phyloP scores from a whole-genome alignment of 1,140 invertebrate genomes.

The Drosophila tani region DNA sequence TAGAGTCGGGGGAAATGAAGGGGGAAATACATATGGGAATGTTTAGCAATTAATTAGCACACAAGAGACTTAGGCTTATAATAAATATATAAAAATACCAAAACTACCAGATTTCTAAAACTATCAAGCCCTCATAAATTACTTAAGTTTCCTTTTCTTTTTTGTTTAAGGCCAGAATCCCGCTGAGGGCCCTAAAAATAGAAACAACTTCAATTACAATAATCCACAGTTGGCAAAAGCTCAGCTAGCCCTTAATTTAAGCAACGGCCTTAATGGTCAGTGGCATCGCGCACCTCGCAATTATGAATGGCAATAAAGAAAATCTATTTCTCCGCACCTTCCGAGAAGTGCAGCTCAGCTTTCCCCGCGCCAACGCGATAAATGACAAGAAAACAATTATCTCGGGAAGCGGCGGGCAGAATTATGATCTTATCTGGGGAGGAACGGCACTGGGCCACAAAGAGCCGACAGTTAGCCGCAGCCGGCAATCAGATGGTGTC shows the following conservation, averaged over 20 bases:
- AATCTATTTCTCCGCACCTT: slow-evolving; percentile 18
- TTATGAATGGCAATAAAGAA: slow-evolving; percentile 48
- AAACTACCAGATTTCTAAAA: neutral
- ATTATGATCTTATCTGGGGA: slow-evolving; percentile 53
- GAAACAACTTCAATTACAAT: slow-evolving; percentile 44
- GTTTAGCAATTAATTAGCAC: slow-evolving; percentile 1
- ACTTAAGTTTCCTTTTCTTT: neutral
- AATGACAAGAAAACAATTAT: slow-evolving; percentile 59
- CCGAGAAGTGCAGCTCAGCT: slow-evolving; percentile 54
- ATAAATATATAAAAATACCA: no score
- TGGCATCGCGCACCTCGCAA: slow-evolving; percentile 30
- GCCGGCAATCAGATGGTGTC: slow-evolving; percentile 69
- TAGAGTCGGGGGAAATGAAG: neutral
- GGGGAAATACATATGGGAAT: neutral
- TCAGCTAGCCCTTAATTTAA: slow-evolving; percentile 24
- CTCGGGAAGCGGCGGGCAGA: slow-evolving; percentile 23
- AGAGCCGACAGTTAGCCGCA: slow-evolving; percentile 60
- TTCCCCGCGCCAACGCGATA: slow-evolving; percentile 59
- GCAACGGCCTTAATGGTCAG: slow-evolving; percentile 36
- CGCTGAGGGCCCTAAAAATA: slow-evolving; percentile 23
- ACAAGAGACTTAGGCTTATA: neutral
- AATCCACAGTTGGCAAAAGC: slow-evolving; percentile 29
- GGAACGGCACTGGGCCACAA: slow-evolving; percentile 47
- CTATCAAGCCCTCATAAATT: neutral
- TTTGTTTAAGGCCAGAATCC: neutral